Conservation (phyloP, 1,140 invertebrate species). For the Tetramorium simillimum region DNA sequence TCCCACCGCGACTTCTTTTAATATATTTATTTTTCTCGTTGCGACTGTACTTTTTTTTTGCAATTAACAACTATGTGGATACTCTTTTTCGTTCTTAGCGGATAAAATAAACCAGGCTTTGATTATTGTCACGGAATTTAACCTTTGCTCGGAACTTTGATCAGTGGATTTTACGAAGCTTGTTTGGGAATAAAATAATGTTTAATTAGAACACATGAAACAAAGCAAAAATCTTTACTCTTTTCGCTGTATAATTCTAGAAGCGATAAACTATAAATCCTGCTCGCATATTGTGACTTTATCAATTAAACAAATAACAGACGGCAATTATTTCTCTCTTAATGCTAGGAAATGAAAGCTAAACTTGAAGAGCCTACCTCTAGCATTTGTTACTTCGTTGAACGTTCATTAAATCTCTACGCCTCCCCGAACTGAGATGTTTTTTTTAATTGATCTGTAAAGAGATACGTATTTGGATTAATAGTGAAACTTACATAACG, state of each 20-base stretch:
- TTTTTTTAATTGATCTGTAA: constrained; percentile 25
- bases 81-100: background rate
- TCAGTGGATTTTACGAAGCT: constrained; percentile 10
- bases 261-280: background rate
- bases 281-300: background rate
- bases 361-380: constrained; percentile 38
- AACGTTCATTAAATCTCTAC: constrained; percentile 69
- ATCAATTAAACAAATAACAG: background rate
- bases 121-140: constrained; percentile 21
- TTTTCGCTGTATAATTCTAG: background rate
- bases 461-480: constrained; percentile 8
- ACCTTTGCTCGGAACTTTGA: constrained; percentile 1
- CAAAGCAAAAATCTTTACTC: background rate
- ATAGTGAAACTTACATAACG: constrained; percentile 62
- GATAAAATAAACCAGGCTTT: constrained; percentile 6
- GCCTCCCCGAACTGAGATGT: constrained; percentile 46
- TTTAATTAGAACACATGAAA: constrained; percentile 2
- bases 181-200: background rate
- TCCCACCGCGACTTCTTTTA: background rate
- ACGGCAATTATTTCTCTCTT: background rate
- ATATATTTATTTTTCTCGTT: background rate
- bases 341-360: constrained; percentile 32
- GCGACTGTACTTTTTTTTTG: background rate
- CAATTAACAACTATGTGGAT: background rate
- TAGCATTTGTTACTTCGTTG: constrained; percentile 45